Conservation (phyloP, 2,888 invertebrate genomes). For the Perizoma flavofasciatum region DNA sequence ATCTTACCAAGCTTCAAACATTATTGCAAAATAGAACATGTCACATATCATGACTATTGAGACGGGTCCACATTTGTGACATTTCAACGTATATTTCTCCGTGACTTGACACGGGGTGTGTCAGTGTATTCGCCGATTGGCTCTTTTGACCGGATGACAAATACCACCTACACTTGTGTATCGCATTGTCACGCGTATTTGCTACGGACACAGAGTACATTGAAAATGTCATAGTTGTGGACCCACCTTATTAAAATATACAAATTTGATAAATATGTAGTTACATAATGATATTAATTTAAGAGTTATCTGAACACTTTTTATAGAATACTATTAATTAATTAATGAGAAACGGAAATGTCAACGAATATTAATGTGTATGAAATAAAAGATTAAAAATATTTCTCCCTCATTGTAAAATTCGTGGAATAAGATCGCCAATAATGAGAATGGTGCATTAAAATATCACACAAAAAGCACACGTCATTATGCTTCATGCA, state of each 20-base stretch:
- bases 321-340: slow-evolving; percentile 25
- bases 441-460: slow-evolving; percentile 43
- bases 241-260: neutral
- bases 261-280: slow-evolving; percentile 29
- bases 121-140: too few species aligned
- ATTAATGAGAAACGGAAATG: slow-evolving; percentile 18
- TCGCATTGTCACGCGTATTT: too few species aligned
- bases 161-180: too few species aligned
- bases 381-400: slow-evolving; percentile 19
- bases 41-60: slow-evolving; percentile 37
- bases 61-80: too few species aligned
- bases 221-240: too few species aligned
- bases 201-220: too few species aligned
- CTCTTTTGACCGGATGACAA: too few species aligned
- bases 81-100: too few species aligned
- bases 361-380: slow-evolving; percentile 9
- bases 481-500: slow-evolving; percentile 41
- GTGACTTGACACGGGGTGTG: too few species aligned
- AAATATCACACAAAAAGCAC: slow-evolving; percentile 61
- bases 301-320: slow-evolving; percentile 37
- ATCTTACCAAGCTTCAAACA: slow-evolving; percentile 52
- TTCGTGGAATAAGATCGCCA: slow-evolving; percentile 25
- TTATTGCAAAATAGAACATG: slow-evolving; percentile 49
- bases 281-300: slow-evolving; percentile 18
- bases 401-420: slow-evolving; percentile 24